Percentiles rank a stretch among this genome's conserved stretches.
These are phyloP conservation scores for Fissipunctia ypsillon DNA, from an alignment of 2,888 invertebrate genomes.

Conservation along the genomic window DNA sequence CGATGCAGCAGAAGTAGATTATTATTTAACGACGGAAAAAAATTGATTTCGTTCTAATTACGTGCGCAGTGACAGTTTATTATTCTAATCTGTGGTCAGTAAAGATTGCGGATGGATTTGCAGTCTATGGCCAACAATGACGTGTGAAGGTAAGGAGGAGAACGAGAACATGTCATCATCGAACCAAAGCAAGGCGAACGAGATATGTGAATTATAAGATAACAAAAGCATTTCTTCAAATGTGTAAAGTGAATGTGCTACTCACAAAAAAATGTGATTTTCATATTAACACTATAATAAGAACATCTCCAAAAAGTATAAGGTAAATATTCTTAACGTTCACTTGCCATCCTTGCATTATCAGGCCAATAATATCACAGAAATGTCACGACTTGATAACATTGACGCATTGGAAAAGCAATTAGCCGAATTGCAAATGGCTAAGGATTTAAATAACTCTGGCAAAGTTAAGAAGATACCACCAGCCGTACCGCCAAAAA, in stretches of 20 bases:
- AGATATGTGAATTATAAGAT: slow-evolving; percentile 49
- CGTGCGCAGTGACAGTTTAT: slow-evolving; percentile 14
- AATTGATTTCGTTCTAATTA: neutral
- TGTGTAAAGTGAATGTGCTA: slow-evolving; percentile 36
- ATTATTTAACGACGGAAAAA: neutral
- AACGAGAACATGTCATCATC: slow-evolving; percentile 41
- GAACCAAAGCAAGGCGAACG: slow-evolving; percentile 40
- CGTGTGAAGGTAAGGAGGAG: slow-evolving; percentile 46
- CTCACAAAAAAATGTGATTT: slow-evolving; percentile 21
- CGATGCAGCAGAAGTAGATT: neutral
- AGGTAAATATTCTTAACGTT: slow-evolving; percentile 57
- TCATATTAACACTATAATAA: neutral
- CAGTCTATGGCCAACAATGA: slow-evolving; percentile 41
- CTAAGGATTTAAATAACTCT: slow-evolving; percentile 83
- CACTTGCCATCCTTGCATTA: slow-evolving; percentile 56
- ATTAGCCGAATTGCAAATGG: slow-evolving; percentile 92
- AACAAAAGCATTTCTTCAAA: slow-evolving; percentile 40
- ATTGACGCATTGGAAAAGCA: slow-evolving; percentile 93
- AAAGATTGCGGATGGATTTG: neutral
- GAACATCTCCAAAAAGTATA: slow-evolving; percentile 23
- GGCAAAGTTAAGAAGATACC: slow-evolving; percentile 91
- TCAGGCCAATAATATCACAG: slow-evolving; percentile 64
- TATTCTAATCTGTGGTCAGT: slow-evolving; percentile 19
- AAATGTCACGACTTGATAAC: slow-evolving; percentile 86
- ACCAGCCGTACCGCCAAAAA: slow-evolving; percentile 95